Percentiles rank a stretch among this genome's conserved stretches.
Conservation (phyloP, 2,888 invertebrate genomes). For the Prosapia bicincta region DNA sequence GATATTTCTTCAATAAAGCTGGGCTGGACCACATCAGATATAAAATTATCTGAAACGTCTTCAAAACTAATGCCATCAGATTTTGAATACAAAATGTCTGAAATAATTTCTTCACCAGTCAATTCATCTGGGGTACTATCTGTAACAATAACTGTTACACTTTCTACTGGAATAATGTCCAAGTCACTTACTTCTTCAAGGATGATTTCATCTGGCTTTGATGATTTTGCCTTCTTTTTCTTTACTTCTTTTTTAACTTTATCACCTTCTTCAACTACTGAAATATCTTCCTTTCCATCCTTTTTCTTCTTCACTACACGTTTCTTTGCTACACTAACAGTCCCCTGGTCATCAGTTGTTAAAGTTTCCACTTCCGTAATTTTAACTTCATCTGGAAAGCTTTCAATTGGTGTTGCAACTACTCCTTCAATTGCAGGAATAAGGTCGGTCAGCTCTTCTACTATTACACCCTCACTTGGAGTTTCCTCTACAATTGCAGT, state of each 20-base stretch:
- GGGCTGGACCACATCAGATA: background rate
- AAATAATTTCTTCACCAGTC: background rate
- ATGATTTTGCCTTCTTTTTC: too few species aligned
- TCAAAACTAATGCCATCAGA: background rate
- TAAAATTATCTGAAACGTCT: background rate
- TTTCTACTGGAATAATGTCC: too few species aligned
- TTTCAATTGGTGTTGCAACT: conserved; percentile 39
- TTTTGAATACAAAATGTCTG: background rate
- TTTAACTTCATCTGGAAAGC: conserved; percentile 47
- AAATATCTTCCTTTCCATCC: too few species aligned
- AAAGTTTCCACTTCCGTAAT: conserved; percentile 43
- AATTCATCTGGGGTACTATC: too few species aligned
- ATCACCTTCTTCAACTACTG: too few species aligned
- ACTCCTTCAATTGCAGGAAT: conserved; percentile 42
- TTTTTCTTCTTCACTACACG: background rate
- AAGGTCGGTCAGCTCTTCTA: conserved; percentile 34
- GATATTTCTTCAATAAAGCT: background rate
- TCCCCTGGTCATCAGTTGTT: conserved; percentile 14
- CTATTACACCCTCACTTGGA: conserved; percentile 21
- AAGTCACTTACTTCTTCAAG: too few species aligned
- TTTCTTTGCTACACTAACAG: background rate
- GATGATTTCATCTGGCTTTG: too few species aligned
- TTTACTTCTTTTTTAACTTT: too few species aligned
- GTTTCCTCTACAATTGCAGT: conserved; percentile 29
- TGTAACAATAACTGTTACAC: too few species aligned